phyloP scores from a whole-genome alignment of 1,140 invertebrate species.

The Apis dorsata region DNA sequence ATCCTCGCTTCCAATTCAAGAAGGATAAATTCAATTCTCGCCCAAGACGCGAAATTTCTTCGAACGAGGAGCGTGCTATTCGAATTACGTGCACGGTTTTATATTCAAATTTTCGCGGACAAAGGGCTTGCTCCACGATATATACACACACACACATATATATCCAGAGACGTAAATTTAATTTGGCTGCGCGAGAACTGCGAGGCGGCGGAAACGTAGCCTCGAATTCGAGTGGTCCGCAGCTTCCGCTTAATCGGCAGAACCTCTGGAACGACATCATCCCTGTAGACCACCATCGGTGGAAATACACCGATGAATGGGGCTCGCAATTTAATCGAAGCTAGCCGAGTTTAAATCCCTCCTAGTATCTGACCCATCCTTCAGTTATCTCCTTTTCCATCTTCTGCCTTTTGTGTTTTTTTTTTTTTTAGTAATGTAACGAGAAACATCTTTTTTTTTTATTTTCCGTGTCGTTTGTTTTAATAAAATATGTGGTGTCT shows the following conservation, averaged over 20 bases:
- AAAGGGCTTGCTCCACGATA: background rate
- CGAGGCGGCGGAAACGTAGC: slow-evolving; percentile 17
- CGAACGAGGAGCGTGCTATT: too few species aligned
- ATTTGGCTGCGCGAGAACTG: slow-evolving; percentile 18
- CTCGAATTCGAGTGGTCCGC: slow-evolving; percentile 11
- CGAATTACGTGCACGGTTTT: slow-evolving; percentile 9
- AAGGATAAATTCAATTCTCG: background rate
- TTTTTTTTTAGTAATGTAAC: background rate
- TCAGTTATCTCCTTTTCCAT: background rate
- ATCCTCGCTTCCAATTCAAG: too few species aligned
- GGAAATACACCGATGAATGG: slow-evolving; percentile 30
- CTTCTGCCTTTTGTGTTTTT: background rate
- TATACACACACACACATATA: too few species aligned
- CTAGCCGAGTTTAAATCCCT: slow-evolving; percentile 21
- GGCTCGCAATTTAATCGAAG: slow-evolving; percentile 31
- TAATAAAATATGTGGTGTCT: background rate
- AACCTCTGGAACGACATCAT: slow-evolving; percentile 1
- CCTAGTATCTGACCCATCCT: background rate
- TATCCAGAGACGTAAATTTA: slow-evolving; percentile 12
- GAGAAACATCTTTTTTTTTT: too few species aligned
- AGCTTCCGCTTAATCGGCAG: slow-evolving; percentile 39
- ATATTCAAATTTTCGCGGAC: slow-evolving; percentile 29
- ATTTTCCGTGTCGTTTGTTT: background rate
- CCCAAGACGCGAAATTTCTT: background rate
- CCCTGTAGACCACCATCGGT: slow-evolving; percentile 4